Evolutionary conservation across 2,797 vertebrate species (phyloP), one percentile per base, ranked within the genome.

Genomic region (Momotus momota): DNA sequence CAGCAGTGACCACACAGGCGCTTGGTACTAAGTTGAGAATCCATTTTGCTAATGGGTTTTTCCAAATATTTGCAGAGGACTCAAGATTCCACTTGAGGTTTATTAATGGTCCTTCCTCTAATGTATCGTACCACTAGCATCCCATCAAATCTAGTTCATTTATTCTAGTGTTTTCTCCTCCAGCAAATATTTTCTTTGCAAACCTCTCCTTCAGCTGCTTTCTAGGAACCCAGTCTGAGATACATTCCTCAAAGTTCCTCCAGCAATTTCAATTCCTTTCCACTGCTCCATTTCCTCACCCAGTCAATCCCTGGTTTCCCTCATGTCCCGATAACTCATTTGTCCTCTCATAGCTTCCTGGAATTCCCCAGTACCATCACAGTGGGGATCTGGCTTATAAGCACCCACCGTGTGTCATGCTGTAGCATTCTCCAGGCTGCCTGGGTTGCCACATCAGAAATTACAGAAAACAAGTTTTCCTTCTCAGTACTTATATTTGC

Each of bases 41-140:
- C 38, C 45, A n/a, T 91, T 67, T 67, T 67, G 20, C 65, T 88
- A 70, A 70, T 29, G 23, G 9, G 2, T 64, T 90, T 94, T 83
- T 51, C 35, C 51, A 81, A 82, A 51, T 86, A 88, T 41, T 70
- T 81, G 55, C 31, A 60, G 46, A 83, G 3, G 40, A 70, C 11
- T 66, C 51, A 51, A 40, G 51, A 72, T 87, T 72, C 29, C 43
- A 65, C 19, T n/a, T 29, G 14, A 40, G 16, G 35, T 66, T 74
- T 75, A 79, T 54, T 75, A 85, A 89, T 18, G 12, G 31, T 29
- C 31, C 40, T 81, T 20, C 55, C 12, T 58, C 45, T 51, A 8
- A 90, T 35, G 4, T n/a, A 74, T 29, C 35, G 40, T 14, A 89
- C 6, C 49, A 81, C 14, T 10, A 54, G 17, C 18, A 14, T 16